A percentile compares a stretch with the other conserved stretches of the same genome.
phyloP scores from a whole-genome alignment of 2,888 invertebrate genomes.

The Zootermopsis nevadensis region DNA sequence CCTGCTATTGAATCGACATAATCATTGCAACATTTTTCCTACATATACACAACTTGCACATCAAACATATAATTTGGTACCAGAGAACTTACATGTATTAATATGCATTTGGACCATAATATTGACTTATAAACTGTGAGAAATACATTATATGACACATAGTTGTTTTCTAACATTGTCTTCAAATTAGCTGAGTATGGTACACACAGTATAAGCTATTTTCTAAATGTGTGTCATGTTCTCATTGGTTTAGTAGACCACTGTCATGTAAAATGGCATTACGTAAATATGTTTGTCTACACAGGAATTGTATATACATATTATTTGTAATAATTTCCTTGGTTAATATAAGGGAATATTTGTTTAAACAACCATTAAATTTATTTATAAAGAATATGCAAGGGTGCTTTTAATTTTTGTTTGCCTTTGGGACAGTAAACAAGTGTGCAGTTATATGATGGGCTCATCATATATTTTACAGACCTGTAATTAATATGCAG shows the following conservation, averaged over 20 bases:
- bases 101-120: background rate
- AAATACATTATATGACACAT: conserved; percentile 13
- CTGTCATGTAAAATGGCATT: background rate
- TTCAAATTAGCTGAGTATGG: background rate
- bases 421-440: background rate
- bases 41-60: conserved; percentile 5
- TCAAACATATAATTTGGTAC: conserved; percentile 32
- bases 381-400: background rate
- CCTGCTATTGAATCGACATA: background rate
- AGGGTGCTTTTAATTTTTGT: background rate
- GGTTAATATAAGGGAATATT: background rate
- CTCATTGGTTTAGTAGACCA: background rate
- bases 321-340: background rate
- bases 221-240: background rate
- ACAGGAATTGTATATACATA: background rate
- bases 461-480: too few species aligned
- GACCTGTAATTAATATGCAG: too few species aligned
- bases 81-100: conserved; percentile 17
- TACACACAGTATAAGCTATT: background rate
- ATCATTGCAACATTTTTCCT: background rate
- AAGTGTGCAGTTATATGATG: background rate
- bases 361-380: background rate
- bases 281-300: background rate
- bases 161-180: background rate
- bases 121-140: background rate